Evolutionary conservation across 2,888 invertebrate species (phyloP).

Genomic region (Eudemis profundana): DNA sequence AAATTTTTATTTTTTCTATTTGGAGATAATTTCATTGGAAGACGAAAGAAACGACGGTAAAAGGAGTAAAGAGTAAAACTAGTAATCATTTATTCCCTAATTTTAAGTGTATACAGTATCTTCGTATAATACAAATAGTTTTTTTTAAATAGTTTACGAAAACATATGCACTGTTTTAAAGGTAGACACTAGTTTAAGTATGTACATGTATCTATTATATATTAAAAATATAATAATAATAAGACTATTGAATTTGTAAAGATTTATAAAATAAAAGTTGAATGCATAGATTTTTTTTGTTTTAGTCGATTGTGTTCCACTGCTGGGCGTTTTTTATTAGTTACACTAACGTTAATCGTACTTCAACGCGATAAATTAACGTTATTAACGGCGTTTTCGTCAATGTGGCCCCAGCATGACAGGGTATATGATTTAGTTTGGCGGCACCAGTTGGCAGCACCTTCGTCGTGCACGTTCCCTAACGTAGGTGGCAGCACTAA

Average conservation of each 20-base stretch:
- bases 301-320: too few species aligned
- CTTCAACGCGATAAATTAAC: too few species aligned
- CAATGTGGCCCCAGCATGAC: too few species aligned
- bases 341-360: too few species aligned
- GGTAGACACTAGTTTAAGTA: slow-evolving; percentile 17
- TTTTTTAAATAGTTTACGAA: slow-evolving; percentile 12
- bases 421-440: too few species aligned
- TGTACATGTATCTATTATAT: slow-evolving; percentile 20
- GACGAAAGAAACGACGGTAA: neutral
- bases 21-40: neutral
- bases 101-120: neutral
- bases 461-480: too few species aligned
- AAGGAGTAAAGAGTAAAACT: neutral
- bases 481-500: too few species aligned
- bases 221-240: slow-evolving; percentile 16
- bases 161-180: slow-evolving; percentile 9
- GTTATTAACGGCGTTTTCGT: too few species aligned
- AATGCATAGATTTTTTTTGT: slow-evolving; percentile 1
- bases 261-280: slow-evolving; percentile 41
- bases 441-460: too few species aligned
- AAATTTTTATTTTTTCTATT: neutral
- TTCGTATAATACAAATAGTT: neutral
- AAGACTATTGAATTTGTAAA: slow-evolving; percentile 44
- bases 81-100: neutral
- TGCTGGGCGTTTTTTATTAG: too few species aligned